Conservation (phyloP, 2,888 invertebrate genomes). For the Chrysolina oricalcia region DNA sequence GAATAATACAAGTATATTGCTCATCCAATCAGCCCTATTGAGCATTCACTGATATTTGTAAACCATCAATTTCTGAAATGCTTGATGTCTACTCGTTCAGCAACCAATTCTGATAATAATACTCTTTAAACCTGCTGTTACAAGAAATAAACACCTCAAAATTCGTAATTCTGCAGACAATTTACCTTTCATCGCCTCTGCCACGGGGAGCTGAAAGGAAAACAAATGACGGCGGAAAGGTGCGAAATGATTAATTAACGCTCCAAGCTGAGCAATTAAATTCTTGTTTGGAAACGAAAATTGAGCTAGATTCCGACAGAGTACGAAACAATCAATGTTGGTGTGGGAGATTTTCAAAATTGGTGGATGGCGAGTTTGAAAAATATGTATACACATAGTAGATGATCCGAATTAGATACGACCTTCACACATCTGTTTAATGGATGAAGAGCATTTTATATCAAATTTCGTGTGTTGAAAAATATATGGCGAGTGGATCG, state of each 20-base stretch:
- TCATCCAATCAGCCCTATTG: too few relatives aligned
- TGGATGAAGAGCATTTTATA: too few relatives aligned
- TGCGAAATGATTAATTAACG: constrained; percentile 57
- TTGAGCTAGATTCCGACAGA: not conserved
- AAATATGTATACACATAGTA: too few relatives aligned
- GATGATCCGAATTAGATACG: too few relatives aligned
- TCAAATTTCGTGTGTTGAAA: too few relatives aligned
- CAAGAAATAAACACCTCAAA: constrained; percentile 49
- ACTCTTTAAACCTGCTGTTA: constrained; percentile 28
- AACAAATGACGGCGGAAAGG: constrained; percentile 53
- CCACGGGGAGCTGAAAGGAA: constrained; percentile 46
- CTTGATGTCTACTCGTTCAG: not conserved
- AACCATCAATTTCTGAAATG: not conserved
- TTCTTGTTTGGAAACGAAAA: constrained; percentile 40
- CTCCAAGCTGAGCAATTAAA: constrained; percentile 51
- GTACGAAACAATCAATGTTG: constrained; percentile 28
- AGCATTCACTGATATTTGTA: too few relatives aligned
- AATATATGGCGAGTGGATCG: too few relatives aligned
- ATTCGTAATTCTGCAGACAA: constrained; percentile 42
- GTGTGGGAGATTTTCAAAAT: not conserved
- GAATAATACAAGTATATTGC: too few relatives aligned
- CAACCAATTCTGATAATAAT: constrained; percentile 45
- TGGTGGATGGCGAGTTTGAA: not conserved
- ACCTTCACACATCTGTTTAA: too few relatives aligned
- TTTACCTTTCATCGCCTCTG: constrained; percentile 47